phyloP scores from a whole-genome alignment of 2,888 invertebrate species.

The Eupithecia centaureata region DNA sequence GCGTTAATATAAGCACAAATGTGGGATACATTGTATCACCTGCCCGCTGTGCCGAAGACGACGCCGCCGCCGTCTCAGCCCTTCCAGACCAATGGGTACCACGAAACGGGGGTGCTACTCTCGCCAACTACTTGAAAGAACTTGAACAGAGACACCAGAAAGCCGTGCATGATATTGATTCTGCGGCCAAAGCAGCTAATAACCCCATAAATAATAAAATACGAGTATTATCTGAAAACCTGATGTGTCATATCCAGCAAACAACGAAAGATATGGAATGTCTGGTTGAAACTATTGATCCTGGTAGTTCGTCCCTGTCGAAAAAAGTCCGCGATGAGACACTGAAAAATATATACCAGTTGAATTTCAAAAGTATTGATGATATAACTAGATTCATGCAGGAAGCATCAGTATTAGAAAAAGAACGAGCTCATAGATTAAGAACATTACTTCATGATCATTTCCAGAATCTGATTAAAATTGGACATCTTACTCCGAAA shows the following conservation, averaged over 20 bases:
- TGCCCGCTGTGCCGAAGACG: conserved; percentile 61
- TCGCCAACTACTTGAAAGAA: conserved; percentile 64
- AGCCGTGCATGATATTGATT: conserved; percentile 49
- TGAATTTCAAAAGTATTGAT: conserved; percentile 51
- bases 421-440: conserved; percentile 63
- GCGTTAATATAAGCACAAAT: conserved; percentile 20
- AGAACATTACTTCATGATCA: conserved; percentile 60
- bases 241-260: conserved; percentile 59
- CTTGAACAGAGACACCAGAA: conserved; percentile 56
- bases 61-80: conserved; percentile 63
- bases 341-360: conserved; percentile 50
- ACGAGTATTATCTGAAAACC: conserved; percentile 55
- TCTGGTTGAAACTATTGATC: conserved; percentile 49
- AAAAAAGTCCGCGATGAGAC: conserved; percentile 49
- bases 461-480: conserved; percentile 60
- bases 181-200: conserved; percentile 55
- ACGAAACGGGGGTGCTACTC: conserved; percentile 58
- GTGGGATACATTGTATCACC: conserved; percentile 45
- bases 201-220: conserved; percentile 59
- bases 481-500: conserved; percentile 63
- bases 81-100: conserved; percentile 68
- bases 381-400: conserved; percentile 58
- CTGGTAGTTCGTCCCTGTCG: conserved; percentile 35
- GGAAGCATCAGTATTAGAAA: conserved; percentile 61
- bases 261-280: conserved; percentile 61